phyloP scores from a whole-genome alignment of 1,140 invertebrate species.

The Drosophila sechellia region DNA sequence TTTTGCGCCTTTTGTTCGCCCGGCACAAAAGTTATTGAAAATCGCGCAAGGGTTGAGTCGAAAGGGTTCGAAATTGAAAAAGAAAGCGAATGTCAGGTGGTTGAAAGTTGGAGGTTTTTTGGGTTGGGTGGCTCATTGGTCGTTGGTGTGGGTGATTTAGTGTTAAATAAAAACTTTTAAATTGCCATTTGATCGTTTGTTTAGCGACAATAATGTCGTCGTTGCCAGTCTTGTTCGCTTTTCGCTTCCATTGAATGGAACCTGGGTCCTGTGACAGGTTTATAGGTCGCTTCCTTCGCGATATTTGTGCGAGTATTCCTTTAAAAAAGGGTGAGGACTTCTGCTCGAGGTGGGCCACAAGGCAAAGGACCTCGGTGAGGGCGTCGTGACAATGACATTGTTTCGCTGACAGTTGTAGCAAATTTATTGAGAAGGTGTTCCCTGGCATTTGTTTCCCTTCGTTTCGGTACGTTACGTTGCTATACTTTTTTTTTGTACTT shows the following conservation, averaged over 20 bases:
- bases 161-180: constrained; percentile 84
- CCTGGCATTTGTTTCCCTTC: constrained; percentile 46
- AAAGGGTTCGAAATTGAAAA: constrained; percentile 82
- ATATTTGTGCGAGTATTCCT: not conserved
- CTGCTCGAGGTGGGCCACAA: not conserved
- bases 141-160: constrained; percentile 80
- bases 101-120: constrained; percentile 4
- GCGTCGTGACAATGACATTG: constrained; percentile 81
- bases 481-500: constrained; percentile 1
- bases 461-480: constrained; percentile 11
- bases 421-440: constrained; percentile 83
- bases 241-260: constrained; percentile 55
- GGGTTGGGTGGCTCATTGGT: constrained; percentile 39
- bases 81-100: constrained; percentile 79
- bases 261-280: constrained; percentile 68
- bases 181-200: constrained; percentile 84
- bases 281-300: constrained; percentile 70
- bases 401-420: constrained; percentile 83
- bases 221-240: constrained; percentile 36
- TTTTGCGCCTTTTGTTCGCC: constrained; percentile 78
- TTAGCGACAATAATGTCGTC: constrained; percentile 84
- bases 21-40: constrained; percentile 76
- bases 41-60: constrained; percentile 73
- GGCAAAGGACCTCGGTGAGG: constrained; percentile 14
- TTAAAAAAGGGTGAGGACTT: not conserved